Evolutionary conservation across 2,797 vertebrate species (phyloP), one percentile per base, ranked within the genome.

Genomic region (Eospalax fontanierii): DNA sequence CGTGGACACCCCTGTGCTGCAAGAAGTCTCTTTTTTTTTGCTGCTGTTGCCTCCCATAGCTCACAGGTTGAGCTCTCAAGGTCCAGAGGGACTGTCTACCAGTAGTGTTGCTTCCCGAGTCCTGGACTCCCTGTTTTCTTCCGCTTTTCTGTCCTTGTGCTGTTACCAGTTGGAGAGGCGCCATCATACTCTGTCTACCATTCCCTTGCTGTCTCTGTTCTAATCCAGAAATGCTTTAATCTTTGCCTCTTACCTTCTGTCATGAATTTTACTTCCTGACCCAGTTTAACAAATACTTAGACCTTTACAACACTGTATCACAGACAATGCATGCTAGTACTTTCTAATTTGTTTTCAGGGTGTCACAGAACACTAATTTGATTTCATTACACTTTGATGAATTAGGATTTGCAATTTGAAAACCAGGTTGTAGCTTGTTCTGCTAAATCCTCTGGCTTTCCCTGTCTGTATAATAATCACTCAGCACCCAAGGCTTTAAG

Each of bases 391-490:
- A 50, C 50, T 57, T 84, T 9, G 14, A 0, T 70, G 86, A 92
- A 65, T 78, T 88, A 9, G 22, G 21, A 2, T 59, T 61, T 81
- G 30, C 22, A 71, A 28, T 88, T 89, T 92, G 79, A 86, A 96
- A 95, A n/a, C 40, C 57, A 78, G 4, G 2, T 46, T 71, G 38
- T 22, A 75, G 75, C 50, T 90, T 38, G n/a, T 81, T 93, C 83
- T 83, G 78, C 59, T 76, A 70, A 88, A 54, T 90, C 66, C 61
- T 91, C 76, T 65, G 78, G 21, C 30, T 93, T 86, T 74, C 65
- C 71, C 68, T 83, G 1, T 35, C 26, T 68, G 12, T 65, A 16
- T 93, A 11, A 90, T 73, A 93, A 75, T 89, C 94, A 87, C 57
- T 92, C 66, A 35, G 43, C 89, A 75, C 19, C 76, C 91, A 91